Conservation (phyloP, 2,113 vertebrate species). For the Clarias batrachus region DNA sequence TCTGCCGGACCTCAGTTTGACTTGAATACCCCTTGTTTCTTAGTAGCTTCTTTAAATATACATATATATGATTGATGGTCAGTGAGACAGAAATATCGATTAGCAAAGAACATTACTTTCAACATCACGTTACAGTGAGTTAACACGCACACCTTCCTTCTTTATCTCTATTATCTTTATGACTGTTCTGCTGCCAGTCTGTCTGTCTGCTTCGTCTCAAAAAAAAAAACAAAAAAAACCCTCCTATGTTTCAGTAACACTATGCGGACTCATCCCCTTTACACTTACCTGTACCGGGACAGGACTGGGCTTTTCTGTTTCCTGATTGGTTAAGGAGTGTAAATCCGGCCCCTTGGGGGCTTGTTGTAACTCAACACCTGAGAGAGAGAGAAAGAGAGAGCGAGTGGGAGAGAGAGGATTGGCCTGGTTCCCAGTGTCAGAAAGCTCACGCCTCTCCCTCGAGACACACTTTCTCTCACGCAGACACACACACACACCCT, state of each 20-base stretch:
- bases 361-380: constrained; percentile 70
- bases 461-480: constrained; percentile 52
- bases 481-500: not conserved
- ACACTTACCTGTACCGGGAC: constrained; percentile 58
- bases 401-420: constrained; percentile 35
- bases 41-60: too few species aligned
- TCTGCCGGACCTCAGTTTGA: too few species aligned
- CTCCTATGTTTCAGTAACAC: not conserved
- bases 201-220: constrained; percentile 44
- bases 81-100: not conserved
- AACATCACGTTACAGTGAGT: not conserved
- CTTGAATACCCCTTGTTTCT: too few species aligned
- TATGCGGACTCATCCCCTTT: not conserved
- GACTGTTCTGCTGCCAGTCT: constrained; percentile 40
- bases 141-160: constrained; percentile 19
- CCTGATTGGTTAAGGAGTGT: constrained; percentile 46
- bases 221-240: constrained; percentile 27
- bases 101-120: not conserved
- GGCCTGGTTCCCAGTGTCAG: constrained; percentile 51
- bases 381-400: constrained; percentile 55
- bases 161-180: constrained; percentile 44
- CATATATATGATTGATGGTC: not conserved
- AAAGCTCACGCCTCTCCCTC: constrained; percentile 57
- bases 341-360: constrained; percentile 44
- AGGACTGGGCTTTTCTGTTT: constrained; percentile 9